phyloP scores from a whole-genome alignment of 1,140 invertebrate species.

The Drosophila ogumai region DNA sequence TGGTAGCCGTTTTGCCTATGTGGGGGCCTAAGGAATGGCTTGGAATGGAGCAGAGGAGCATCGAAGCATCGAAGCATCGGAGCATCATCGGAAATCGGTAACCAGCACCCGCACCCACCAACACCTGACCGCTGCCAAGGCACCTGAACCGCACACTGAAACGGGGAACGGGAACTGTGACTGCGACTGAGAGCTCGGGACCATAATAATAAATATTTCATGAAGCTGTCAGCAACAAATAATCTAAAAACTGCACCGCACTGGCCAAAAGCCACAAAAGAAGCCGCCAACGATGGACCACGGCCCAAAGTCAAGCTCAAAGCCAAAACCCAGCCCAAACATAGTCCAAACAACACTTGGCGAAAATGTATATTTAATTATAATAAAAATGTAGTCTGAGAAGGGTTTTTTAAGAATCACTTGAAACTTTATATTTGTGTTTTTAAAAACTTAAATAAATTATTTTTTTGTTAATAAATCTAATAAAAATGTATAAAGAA shows the following conservation, averaged over 20 bases:
- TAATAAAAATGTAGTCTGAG: no score
- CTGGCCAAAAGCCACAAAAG: slow-evolving; percentile 76
- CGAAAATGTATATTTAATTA: no score
- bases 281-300: slow-evolving; percentile 61
- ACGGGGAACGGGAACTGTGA: slow-evolving; percentile 11
- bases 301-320: slow-evolving; percentile 44
- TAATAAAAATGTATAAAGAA: no score
- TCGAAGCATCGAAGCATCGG: neutral
- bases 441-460: no score
- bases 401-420: no score
- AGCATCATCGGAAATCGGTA: slow-evolving; percentile 30
- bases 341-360: slow-evolving; percentile 11
- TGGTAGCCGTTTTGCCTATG: slow-evolving; percentile 79
- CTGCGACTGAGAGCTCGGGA: slow-evolving; percentile 34
- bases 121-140: slow-evolving; percentile 44
- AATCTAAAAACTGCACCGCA: slow-evolving; percentile 76
- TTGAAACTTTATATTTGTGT: no score
- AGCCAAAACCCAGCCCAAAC: slow-evolving; percentile 41
- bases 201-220: slow-evolving; percentile 84
- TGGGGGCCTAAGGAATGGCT: slow-evolving; percentile 11
- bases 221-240: slow-evolving; percentile 84
- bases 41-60: slow-evolving; percentile 14
- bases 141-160: slow-evolving; percentile 16
- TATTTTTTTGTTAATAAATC: no score
- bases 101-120: slow-evolving; percentile 55